These are phyloP conservation scores for Pelobates cultripes DNA, from an alignment of 2,797 vertebrate species.

Conservation along the genomic window DNA sequence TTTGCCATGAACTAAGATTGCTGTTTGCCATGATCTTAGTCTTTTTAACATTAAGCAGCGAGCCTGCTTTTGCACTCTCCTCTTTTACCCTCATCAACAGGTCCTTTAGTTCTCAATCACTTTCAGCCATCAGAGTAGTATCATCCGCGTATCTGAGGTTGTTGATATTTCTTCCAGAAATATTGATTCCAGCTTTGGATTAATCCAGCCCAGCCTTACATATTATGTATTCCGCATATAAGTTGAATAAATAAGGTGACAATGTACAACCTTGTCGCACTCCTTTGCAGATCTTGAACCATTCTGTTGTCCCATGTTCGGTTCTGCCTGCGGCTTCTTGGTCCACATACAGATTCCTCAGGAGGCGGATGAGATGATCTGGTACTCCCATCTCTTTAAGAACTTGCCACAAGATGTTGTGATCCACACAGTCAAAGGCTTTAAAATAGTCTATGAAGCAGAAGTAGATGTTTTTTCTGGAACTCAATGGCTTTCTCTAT, in stretches of 20 bases:
- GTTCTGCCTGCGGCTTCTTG: neutral
- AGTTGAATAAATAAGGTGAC: conserved; percentile 1
- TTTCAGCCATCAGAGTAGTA: too few relatives aligned
- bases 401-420: neutral
- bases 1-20: too few relatives aligned
- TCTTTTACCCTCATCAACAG: too few relatives aligned
- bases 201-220: neutral
- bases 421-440: too few relatives aligned
- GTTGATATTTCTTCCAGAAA: neutral
- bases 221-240: neutral
- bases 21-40: too few relatives aligned
- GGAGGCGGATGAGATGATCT: neutral
- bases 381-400: neutral
- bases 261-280: conserved; percentile 9
- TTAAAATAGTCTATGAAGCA: neutral
- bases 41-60: too few relatives aligned
- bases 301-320: neutral
- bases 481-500: neutral
- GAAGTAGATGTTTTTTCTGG: neutral
- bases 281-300: neutral
- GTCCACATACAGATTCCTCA: neutral
- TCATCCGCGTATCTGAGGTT: too few relatives aligned
- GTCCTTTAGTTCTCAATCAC: too few relatives aligned
- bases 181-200: neutral
- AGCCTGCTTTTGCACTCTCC: too few relatives aligned